Percentiles rank a stretch among this genome's conserved stretches.
phyloP scores from a whole-genome alignment of 1,140 invertebrate genomes.

The Bactericera cockerelli region DNA sequence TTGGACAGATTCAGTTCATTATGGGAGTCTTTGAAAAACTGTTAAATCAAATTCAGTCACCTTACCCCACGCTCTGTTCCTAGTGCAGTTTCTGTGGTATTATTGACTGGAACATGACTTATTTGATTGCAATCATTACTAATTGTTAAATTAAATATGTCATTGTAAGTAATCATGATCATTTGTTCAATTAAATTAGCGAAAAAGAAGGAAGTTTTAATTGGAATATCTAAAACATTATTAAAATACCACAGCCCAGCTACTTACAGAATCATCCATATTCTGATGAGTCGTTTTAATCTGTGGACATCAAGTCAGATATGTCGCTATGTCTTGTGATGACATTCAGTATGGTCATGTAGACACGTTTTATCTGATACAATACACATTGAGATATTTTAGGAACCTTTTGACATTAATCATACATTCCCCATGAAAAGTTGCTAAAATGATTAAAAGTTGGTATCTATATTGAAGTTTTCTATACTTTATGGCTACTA shows the following conservation, averaged over 20 bases:
- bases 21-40: background rate
- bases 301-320: slow-evolving; percentile 8
- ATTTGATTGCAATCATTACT: no score
- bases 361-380: slow-evolving; percentile 4
- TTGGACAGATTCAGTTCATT: slow-evolving; percentile 1
- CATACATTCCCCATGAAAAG: no score
- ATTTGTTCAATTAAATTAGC: no score
- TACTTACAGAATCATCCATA: background rate
- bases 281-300: background rate
- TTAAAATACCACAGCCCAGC: slow-evolving; percentile 2
- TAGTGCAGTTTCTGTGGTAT: background rate
- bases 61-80: slow-evolving; percentile 6
- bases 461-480: no score
- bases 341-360: background rate
- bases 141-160: no score
- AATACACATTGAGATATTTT: no score
- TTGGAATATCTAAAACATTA: no score
- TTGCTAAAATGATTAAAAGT: no score
- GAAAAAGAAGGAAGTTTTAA: no score
- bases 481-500: no score
- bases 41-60: background rate
- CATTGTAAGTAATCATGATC: no score
- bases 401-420: no score
- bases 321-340: slow-evolving; percentile 5
- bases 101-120: background rate